Evolutionary conservation across 2,113 vertebrate species (phyloP).

Genomic region (Ictalurus punctatus): DNA sequence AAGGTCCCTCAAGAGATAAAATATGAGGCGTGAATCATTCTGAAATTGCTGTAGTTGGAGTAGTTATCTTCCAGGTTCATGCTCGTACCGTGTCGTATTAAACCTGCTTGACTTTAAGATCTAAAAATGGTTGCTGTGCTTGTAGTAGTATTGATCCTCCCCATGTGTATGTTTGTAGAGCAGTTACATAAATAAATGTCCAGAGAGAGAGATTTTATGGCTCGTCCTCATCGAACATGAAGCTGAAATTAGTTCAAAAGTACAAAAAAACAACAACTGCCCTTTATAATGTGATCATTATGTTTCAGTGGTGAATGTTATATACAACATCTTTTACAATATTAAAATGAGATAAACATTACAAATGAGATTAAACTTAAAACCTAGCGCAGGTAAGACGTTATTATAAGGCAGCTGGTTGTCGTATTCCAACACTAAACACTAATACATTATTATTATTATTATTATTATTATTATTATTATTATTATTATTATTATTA

Average conservation of each 20-base stretch:
- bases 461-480: too few relatives aligned
- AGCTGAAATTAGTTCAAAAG: background rate
- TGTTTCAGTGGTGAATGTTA: background rate
- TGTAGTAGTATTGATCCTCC: background rate
- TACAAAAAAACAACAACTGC: background rate
- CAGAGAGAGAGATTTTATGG: background rate
- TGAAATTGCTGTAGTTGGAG: background rate
- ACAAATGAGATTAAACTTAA: background rate
- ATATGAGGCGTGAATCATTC: background rate
- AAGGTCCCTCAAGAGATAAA: background rate
- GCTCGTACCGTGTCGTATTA: background rate
- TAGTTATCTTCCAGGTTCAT: background rate
- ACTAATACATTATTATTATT: background rate
- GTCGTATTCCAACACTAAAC: background rate
- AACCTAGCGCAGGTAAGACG: background rate
- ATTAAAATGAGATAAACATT: background rate
- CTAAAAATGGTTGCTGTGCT: too few relatives aligned
- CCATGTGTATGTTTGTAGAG: background rate
- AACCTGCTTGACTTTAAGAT: background rate
- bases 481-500: too few relatives aligned
- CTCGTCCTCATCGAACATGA: background rate
- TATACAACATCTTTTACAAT: background rate
- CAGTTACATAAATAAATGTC: background rate
- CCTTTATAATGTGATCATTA: background rate
- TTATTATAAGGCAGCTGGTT: background rate